Evolutionary conservation across 92 coral and sea anemone genomes (phyloP).

Genomic region (Virgularia gustaviana): DNA sequence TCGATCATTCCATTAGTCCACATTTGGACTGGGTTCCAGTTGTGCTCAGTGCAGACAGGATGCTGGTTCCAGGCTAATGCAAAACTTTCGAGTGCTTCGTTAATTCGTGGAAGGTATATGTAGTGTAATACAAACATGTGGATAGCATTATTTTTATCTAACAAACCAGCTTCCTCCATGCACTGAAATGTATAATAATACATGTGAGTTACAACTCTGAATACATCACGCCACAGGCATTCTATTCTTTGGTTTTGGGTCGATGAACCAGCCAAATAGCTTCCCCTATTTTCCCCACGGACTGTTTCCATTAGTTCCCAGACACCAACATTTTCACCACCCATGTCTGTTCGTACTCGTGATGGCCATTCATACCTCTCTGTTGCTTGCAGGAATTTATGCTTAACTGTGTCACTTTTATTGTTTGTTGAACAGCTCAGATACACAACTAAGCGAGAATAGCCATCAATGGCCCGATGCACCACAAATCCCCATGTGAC

Average conservation of each 20-base stretch:
- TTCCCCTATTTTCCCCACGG: slow-evolving; percentile 26
- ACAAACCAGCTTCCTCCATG: slow-evolving; percentile 31
- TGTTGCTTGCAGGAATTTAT: slow-evolving; percentile 18
- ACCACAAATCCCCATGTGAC: slow-evolving; percentile 37
- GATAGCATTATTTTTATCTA: slow-evolving; percentile 38
- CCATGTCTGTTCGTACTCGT: slow-evolving; percentile 22
- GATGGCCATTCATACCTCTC: slow-evolving; percentile 37
- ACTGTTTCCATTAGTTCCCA: slow-evolving; percentile 23
- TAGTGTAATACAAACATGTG: slow-evolving; percentile 53
- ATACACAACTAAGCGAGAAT: slow-evolving; percentile 5
- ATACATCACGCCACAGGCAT: slow-evolving; percentile 35
- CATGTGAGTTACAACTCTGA: slow-evolving; percentile 17
- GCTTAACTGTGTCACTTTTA: slow-evolving; percentile 13
- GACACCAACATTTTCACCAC: slow-evolving; percentile 18
- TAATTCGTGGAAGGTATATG: slow-evolving; percentile 43
- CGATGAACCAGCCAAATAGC: slow-evolving; percentile 8
- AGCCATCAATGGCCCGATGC: slow-evolving; percentile 34
- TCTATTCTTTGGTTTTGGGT: slow-evolving; percentile 36
- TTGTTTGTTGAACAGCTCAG: slow-evolving; percentile 35
- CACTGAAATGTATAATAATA: slow-evolving; percentile 35
- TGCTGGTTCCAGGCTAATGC: slow-evolving; percentile 66
- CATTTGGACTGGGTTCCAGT: slow-evolving; percentile 43
- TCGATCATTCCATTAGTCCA: slow-evolving; percentile 49
- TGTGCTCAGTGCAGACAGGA: slow-evolving; percentile 51
- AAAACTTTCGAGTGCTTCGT: slow-evolving; percentile 41